phyloP scores from a whole-genome alignment of 2,113 vertebrate genomes.

The Hepsetus odoe region DNA sequence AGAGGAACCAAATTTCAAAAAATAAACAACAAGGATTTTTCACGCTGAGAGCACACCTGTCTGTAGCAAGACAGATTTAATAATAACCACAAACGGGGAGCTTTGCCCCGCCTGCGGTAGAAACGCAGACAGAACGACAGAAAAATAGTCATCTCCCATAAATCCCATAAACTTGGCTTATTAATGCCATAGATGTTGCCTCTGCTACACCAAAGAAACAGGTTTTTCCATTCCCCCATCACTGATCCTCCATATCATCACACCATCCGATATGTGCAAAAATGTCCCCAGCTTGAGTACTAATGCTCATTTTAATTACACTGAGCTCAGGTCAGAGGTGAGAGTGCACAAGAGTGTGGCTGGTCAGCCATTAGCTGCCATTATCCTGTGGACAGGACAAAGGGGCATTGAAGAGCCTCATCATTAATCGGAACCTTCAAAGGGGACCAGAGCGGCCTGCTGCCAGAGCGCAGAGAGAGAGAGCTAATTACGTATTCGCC shows the following conservation, averaged over 20 bases:
- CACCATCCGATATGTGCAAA: neutral
- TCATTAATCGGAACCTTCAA: conserved; percentile 47
- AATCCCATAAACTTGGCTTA: neutral
- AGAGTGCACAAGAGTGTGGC: conserved; percentile 14
- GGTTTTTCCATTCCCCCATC: neutral
- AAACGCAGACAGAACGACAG: neutral
- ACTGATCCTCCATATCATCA: neutral
- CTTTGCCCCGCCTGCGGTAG: neutral
- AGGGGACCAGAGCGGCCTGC: neutral
- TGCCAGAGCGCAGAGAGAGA: conserved; percentile 6
- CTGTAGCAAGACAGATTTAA: conserved; percentile 49
- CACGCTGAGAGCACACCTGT: conserved; percentile 49
- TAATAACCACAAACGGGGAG: conserved; percentile 34
- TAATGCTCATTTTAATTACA: conserved; percentile 11
- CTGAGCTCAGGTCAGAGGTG: conserved; percentile 30
- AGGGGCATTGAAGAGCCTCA: conserved; percentile 16
- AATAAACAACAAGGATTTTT: conserved; percentile 26
- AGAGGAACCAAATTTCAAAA: conserved; percentile 17
- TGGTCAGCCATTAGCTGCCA: conserved; percentile 43
- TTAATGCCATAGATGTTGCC: neutral
- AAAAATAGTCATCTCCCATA: neutral
- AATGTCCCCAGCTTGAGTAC: neutral
- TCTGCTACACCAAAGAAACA: neutral
- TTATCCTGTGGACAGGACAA: conserved; percentile 44
- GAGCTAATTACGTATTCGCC: conserved; percentile 69